phyloP scores from a whole-genome alignment of 2,113 vertebrate genomes.

The Brachyhypopomus occidentalis region DNA sequence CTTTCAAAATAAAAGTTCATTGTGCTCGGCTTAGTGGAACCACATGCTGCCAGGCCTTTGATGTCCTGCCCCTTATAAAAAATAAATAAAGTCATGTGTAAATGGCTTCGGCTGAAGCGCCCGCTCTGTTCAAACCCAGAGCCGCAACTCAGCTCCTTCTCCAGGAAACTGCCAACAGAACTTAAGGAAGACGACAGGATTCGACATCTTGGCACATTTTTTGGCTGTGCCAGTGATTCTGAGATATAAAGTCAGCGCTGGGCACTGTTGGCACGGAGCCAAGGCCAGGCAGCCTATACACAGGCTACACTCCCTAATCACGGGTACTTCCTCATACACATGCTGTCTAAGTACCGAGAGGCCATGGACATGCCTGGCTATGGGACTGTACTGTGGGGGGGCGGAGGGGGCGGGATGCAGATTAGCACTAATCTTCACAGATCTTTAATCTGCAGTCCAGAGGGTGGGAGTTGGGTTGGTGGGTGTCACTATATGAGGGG shows the following conservation, averaged over 20 bases:
- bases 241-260: conserved; percentile 16
- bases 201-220: not conserved
- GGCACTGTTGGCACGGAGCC: not conserved
- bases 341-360: not conserved
- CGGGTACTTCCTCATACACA: not conserved
- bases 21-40: not conserved
- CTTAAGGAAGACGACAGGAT: not conserved
- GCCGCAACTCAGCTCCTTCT: too few relatives aligned
- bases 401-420: conserved; percentile 7
- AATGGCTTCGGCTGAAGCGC: not conserved
- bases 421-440: too few relatives aligned
- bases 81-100: not conserved
- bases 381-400: too few relatives aligned
- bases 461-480: too few relatives aligned
- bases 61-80: not conserved
- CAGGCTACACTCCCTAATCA: not conserved
- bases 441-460: too few relatives aligned
- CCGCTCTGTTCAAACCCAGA: not conserved
- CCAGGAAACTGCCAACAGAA: not conserved
- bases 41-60: not conserved
- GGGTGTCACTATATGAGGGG: too few relatives aligned
- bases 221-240: not conserved
- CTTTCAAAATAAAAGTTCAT: not conserved
- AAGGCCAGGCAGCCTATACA: not conserved
- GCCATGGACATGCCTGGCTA: not conserved